Conservation (phyloP, 1,140 invertebrate genomes). For the Cepaea nemoralis region DNA sequence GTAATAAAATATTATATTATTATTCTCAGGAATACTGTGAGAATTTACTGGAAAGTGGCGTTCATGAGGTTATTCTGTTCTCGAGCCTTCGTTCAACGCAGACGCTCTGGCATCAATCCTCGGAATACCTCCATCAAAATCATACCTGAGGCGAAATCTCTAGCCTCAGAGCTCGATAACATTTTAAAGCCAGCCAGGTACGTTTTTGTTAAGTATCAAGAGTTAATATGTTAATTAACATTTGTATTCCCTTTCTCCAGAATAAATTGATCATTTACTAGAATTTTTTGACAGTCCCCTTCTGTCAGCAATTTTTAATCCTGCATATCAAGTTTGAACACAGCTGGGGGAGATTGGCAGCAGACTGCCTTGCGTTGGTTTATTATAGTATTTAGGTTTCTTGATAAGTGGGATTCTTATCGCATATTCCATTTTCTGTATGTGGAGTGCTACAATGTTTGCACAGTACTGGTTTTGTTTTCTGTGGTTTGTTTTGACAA, state of each 20-base stretch:
- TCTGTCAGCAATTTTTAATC: too few relatives aligned
- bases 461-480: too few relatives aligned
- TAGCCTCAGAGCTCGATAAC: constrained; percentile 89
- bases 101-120: constrained; percentile 93
- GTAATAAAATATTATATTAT: too few relatives aligned
- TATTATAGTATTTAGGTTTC: too few relatives aligned
- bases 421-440: too few relatives aligned
- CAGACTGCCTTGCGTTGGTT: too few relatives aligned
- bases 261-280: not conserved
- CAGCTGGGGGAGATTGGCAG: not conserved
- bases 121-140: constrained; percentile 91
- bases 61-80: constrained; percentile 92
- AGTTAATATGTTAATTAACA: not conserved
- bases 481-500: too few relatives aligned
- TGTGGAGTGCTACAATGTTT: too few relatives aligned
- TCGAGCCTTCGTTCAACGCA: constrained; percentile 91
- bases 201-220: not conserved
- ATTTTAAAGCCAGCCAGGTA: constrained; percentile 91
- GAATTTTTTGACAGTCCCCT: not conserved
- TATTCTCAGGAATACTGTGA: constrained; percentile 85
- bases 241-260: not conserved
- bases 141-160: constrained; percentile 92
- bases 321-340: not conserved
- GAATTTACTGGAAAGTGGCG: constrained; percentile 93
- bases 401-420: too few relatives aligned